Base-by-base conservation (phyloP, 2,797 vertebrate genomes). In the Onychomys arenicola region DNA sequence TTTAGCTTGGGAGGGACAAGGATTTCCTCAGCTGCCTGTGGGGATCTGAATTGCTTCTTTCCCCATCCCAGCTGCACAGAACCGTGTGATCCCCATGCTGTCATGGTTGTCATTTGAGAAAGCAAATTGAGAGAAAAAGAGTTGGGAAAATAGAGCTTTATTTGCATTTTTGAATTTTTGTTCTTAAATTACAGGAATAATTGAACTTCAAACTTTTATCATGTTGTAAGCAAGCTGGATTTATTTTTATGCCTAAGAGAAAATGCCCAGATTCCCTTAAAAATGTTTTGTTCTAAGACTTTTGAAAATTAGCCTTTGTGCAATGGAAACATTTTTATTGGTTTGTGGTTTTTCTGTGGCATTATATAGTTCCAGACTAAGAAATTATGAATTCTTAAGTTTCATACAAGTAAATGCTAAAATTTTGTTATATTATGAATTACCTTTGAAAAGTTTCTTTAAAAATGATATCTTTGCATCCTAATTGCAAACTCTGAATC, bases 1-100 rank as follows among this genome's bases (percentile, higher is more conserved):
- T 98, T 99, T 99, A 96, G 98, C 98, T 98, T 98, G 97, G 98
- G 97, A 98, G 97, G 63, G 98, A 97, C 97, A 84, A 97, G 97
- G 97, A 96, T 98, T 98, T 97, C 98, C 95, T 98, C 97, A 98
- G 98, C 98, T 97, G 97, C 96, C 81, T 97, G 98, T 98, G 98
- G 97, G 96, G 97, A 98, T 96, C 97, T 96, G 98, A 98, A 98
- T 97, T 97, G 97, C 98, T 98, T 98, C 98, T 98, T 98, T 97
- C 97, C 98, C 98, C 98, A 97, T 96, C 97, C 97, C 97, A 98
- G 97, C 98, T 97, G 96, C 98, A 98, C 98, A 94, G 97, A 98
- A 97, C 95, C 96, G 95, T 98, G 97, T 98, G 97, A 98, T 98
- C 98, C 97, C 91, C 97, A 97, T 97, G 97, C 98, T 97, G 96